These are phyloP conservation scores for Chesias legatella DNA, from an alignment of 2,888 invertebrate genomes.

Conservation along the genomic window DNA sequence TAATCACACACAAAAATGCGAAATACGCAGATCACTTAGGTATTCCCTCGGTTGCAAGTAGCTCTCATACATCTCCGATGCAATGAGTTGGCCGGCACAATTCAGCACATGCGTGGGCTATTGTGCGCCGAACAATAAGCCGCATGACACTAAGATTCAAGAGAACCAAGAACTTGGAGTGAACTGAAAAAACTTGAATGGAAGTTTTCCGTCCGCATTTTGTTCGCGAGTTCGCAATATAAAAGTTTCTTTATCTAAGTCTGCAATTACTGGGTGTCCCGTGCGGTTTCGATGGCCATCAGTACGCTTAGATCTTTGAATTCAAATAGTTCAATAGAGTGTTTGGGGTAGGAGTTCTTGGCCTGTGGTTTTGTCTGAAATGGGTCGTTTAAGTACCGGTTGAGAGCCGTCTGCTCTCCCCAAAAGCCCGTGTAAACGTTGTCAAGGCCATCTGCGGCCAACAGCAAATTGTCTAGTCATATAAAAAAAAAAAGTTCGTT, in stretches of 20 bases:
- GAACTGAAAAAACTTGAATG: slow-evolving; percentile 71
- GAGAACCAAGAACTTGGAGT: slow-evolving; percentile 62
- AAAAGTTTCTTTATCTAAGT: slow-evolving; percentile 37
- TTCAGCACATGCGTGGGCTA: slow-evolving; percentile 61
- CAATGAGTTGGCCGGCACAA: slow-evolving; percentile 59
- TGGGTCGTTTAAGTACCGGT: background rate
- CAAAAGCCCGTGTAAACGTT: too few species aligned
- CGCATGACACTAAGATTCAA: slow-evolving; percentile 57
- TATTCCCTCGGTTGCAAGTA: slow-evolving; percentile 21
- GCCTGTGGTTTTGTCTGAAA: background rate
- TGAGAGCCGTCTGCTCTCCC: too few species aligned
- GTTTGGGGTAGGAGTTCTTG: background rate
- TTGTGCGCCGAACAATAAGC: slow-evolving; percentile 68
- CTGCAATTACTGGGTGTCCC: slow-evolving; percentile 40
- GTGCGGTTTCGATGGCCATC: slow-evolving; percentile 19
- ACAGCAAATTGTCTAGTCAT: too few species aligned
- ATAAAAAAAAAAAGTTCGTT: too few species aligned
- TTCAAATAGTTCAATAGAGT: background rate
- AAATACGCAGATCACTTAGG: slow-evolving; percentile 18
- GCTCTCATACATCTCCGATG: slow-evolving; percentile 30
- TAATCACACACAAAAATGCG: slow-evolving; percentile 5
- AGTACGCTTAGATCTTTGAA: background rate
- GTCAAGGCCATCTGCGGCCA: too few species aligned
- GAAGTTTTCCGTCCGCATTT: slow-evolving; percentile 60
- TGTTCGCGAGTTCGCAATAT: slow-evolving; percentile 28